Percentiles rank a stretch among this genome's conserved stretches.
Conservation (phyloP, 1,140 invertebrate genomes). For the Coboldia fuscipes region DNA sequence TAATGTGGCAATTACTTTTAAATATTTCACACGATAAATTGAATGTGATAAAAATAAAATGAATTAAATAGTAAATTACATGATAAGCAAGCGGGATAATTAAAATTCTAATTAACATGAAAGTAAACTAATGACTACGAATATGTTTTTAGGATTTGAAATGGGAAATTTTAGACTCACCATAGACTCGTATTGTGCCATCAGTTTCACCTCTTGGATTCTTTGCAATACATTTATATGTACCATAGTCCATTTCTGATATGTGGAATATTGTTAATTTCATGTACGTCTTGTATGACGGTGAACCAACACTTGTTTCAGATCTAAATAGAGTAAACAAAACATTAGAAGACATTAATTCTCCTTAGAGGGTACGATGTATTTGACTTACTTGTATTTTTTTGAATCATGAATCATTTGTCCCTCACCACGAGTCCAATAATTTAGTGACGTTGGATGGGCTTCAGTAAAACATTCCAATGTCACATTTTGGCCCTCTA, state of each 20-base stretch:
- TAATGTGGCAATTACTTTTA: too few relatives aligned
- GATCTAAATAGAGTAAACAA: conserved; percentile 14
- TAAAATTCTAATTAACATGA: too few relatives aligned
- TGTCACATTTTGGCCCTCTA: conserved; percentile 56
- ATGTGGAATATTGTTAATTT: conserved; percentile 53
- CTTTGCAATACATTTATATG: conserved; percentile 74
- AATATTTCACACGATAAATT: too few relatives aligned
- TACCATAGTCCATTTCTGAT: conserved; percentile 55
- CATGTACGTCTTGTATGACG: conserved; percentile 68
- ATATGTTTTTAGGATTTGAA: too few relatives aligned
- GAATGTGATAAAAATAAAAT: too few relatives aligned
- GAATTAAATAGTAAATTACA: too few relatives aligned
- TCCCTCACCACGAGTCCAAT: conserved; percentile 73
- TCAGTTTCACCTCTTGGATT: conserved; percentile 83
- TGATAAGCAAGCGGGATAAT: too few relatives aligned
- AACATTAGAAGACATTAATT: too few relatives aligned
- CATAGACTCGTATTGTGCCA: conserved; percentile 70
- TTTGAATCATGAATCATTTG: conserved; percentile 70
- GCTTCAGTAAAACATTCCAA: conserved; percentile 80
- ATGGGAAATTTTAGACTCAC: conserved; percentile 35
- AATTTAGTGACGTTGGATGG: conserved; percentile 75
- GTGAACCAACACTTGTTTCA: conserved; percentile 40
- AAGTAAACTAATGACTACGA: too few relatives aligned
- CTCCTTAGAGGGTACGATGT: too few relatives aligned
- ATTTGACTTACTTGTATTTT: conserved; percentile 48